Percentiles rank a stretch among this genome's conserved stretches.
Evolutionary conservation across 1,140 invertebrate genomes (phyloP).

Genomic region (Ips typographus): DNA sequence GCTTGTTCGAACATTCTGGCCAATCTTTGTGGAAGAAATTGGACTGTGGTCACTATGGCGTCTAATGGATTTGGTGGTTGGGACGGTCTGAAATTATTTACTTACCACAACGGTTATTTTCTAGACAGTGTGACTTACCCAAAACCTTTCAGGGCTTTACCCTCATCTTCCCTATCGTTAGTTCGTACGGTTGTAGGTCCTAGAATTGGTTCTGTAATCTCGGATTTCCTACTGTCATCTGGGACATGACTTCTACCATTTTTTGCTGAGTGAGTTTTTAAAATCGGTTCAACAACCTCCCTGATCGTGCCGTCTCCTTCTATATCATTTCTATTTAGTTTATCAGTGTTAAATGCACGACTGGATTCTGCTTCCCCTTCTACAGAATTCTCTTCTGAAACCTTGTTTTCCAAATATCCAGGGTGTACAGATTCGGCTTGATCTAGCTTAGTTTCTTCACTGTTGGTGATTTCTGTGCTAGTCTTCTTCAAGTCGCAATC

Average conservation of each 20-base stretch:
- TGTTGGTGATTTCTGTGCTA: constrained; percentile 9
- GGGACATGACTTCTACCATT: constrained; percentile 55
- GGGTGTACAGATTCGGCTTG: constrained; percentile 29
- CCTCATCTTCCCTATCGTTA: constrained; percentile 41
- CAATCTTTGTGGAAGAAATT: constrained; percentile 73
- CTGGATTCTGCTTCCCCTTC: constrained; percentile 56
- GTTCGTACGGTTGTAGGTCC: constrained; percentile 57
- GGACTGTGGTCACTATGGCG: constrained; percentile 66
- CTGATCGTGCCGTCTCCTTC: constrained; percentile 42
- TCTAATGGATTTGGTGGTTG: constrained; percentile 38
- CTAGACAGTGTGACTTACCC: constrained; percentile 6
- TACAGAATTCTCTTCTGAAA: constrained; percentile 5
- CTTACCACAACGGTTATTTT: background rate
- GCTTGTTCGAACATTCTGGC: constrained; percentile 77
- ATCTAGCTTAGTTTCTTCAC: constrained; percentile 36
- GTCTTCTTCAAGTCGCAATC: constrained; percentile 59
- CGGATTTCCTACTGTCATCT: constrained; percentile 52
- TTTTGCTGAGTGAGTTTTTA: constrained; percentile 54
- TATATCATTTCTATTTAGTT: constrained; percentile 45
- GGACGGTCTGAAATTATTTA: constrained; percentile 2
- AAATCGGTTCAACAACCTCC: constrained; percentile 56
- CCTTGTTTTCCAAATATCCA: constrained; percentile 12
- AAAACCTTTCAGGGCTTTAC: constrained; percentile 28
- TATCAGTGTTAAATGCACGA: constrained; percentile 61
- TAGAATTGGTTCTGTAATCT: constrained; percentile 73